Base-by-base conservation (phyloP, 2,888 invertebrate genomes). In the Cremastinae sp. region DNA sequence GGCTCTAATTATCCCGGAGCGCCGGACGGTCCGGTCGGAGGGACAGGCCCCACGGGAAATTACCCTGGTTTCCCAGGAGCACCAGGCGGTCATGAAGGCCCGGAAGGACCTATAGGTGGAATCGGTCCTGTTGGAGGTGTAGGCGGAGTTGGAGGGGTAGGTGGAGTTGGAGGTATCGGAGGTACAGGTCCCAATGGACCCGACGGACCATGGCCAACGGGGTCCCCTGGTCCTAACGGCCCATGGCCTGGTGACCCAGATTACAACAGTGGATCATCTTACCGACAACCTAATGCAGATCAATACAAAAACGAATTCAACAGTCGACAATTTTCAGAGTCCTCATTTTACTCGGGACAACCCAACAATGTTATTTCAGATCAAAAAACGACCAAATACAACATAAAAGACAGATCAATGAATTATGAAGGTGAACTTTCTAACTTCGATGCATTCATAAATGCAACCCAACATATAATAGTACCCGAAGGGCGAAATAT, bases 221-320 rank as follows among this genome's bases (percentile, higher is more conserved):
- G 88, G 47, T 83, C 85, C 1, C 86, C 88, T 0, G 88, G 87
- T 5, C 88, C 87, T 0, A 82, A 87, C 55, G 85, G 85, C 1
- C 86, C 90, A 35, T 86, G 89, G 82, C 88, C 88, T 10, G 90
- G 90, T 2, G 86, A 88, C 70, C 89, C 90, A 14, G 88, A 85
- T 8, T 84, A 87, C 37, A 49, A 8, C 16, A 58, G 53, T 9
- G 43, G 39, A 68, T 43, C 45, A 2, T 12, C 5, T 8, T n/a
- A 45, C 53, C 51, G 43, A 20, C 14, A 22, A 51, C n/a, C 16
- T 2, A 43, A 39, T 56, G 39, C 16, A 22, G 43, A 28, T 18
- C 37, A 14, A 45, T 43, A 43, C 12, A 8, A 0, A 22, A 65
- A 51, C 18, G 55, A 49, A 18, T 45, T 45, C 1, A 56, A 58